Percentiles rank a stretch among this genome's conserved stretches.
Conservation (phyloP, 1,140 invertebrate genomes). For the Drosophila funebris region DNA sequence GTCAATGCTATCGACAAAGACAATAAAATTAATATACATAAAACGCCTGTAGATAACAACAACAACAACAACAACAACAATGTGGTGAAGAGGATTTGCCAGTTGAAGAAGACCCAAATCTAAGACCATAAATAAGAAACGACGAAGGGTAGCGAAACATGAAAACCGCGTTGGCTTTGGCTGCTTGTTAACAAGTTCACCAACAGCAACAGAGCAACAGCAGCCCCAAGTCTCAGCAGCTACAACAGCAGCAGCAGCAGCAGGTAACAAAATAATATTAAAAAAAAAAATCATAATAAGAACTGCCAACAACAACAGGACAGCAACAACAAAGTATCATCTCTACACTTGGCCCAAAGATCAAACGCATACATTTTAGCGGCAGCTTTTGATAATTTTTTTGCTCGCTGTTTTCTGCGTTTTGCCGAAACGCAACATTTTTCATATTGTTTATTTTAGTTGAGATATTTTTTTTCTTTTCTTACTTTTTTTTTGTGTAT, state of each 20-base stretch:
- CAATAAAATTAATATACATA: slow-evolving; percentile 80
- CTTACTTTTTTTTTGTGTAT: slow-evolving; percentile 10
- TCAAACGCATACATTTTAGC: slow-evolving; percentile 77
- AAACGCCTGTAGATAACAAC: slow-evolving; percentile 40
- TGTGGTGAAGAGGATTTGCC: slow-evolving; percentile 1
- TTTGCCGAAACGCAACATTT: slow-evolving; percentile 66
- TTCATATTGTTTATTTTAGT: slow-evolving; percentile 68
- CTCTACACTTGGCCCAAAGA: slow-evolving; percentile 63
- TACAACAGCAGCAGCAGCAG: slow-evolving; percentile 51
- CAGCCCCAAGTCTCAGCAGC: slow-evolving; percentile 1
- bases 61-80: slow-evolving; percentile 17
- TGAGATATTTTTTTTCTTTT: slow-evolving; percentile 29
- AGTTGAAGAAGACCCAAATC: slow-evolving; percentile 65
- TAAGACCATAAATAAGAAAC: slow-evolving; percentile 72
- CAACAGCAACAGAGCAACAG: slow-evolving; percentile 50
- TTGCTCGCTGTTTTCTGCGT: too few species aligned
- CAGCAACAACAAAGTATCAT: slow-evolving; percentile 30
- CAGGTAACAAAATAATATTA: slow-evolving; percentile 51
- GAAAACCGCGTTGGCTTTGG: slow-evolving; percentile 58
- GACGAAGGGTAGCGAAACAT: slow-evolving; percentile 62
- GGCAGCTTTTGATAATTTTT: slow-evolving; percentile 76
- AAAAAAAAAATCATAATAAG: too few species aligned
- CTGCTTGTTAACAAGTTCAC: slow-evolving; percentile 75
- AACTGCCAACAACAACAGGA: slow-evolving; percentile 16
- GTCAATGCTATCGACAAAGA: slow-evolving; percentile 71